A percentile compares a stretch with the other conserved stretches of the same genome.
Evolutionary conservation across 1,140 invertebrate species (phyloP).

Genomic region (Calycopis cecrops): DNA sequence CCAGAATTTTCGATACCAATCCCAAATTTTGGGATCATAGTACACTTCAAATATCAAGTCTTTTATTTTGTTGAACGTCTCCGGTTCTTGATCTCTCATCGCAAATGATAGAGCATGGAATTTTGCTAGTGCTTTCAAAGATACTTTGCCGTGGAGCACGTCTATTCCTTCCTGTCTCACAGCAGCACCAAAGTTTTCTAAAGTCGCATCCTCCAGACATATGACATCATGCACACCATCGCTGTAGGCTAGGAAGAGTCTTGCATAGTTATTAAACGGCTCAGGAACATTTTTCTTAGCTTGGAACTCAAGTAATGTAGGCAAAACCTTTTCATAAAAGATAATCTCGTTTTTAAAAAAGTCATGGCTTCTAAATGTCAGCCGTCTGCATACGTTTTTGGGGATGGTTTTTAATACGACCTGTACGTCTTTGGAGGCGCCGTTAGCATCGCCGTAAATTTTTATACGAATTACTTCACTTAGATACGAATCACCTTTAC

Average conservation of each 20-base stretch:
- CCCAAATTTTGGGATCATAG: constrained; percentile 73
- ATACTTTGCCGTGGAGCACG: constrained; percentile 67
- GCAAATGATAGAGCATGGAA: constrained; percentile 83
- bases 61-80: constrained; percentile 73
- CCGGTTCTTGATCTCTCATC: constrained; percentile 78
- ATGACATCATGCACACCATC: constrained; percentile 82
- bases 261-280: constrained; percentile 74
- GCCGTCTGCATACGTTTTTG: constrained; percentile 76
- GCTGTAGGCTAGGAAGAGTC: constrained; percentile 70
- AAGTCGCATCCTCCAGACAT: constrained; percentile 78
- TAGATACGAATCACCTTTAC: constrained; percentile 81
- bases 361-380: constrained; percentile 79
- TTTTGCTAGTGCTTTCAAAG: constrained; percentile 78
- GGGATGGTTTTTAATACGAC: constrained; percentile 80
- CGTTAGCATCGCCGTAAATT: constrained; percentile 62
- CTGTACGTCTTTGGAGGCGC: constrained; percentile 52
- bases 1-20: constrained; percentile 80
- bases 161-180: constrained; percentile 74
- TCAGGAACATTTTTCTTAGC: constrained; percentile 56
- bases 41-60: constrained; percentile 74
- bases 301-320: constrained; percentile 74
- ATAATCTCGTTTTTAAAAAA: constrained; percentile 82
- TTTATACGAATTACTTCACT: constrained; percentile 77
- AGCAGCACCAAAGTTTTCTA: constrained; percentile 70
- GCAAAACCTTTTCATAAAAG: constrained; percentile 79